phyloP scores from a whole-genome alignment of 2,888 invertebrate species.

The Synergus japonicus region DNA sequence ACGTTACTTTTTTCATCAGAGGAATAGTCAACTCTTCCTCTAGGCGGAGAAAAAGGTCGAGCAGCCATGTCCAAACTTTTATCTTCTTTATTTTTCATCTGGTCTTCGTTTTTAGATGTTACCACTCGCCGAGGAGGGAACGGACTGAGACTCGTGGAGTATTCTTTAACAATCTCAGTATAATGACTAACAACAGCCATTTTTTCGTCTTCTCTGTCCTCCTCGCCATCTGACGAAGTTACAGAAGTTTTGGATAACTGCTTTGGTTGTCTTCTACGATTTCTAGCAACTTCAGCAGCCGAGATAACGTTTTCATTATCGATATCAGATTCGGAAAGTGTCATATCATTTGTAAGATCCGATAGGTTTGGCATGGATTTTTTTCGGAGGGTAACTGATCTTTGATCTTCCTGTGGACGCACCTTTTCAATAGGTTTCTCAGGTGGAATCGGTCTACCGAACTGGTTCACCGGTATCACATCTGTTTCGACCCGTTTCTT shows the following conservation, averaged over 20 bases:
- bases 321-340: conserved; percentile 67
- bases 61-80: not conserved
- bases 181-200: conserved; percentile 86
- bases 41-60: not conserved
- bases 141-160: conserved; percentile 75
- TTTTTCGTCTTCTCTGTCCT: conserved; percentile 69
- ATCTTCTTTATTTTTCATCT: conserved; percentile 18
- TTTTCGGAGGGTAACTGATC: conserved; percentile 69
- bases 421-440: conserved; percentile 69
- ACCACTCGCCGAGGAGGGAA: conserved; percentile 47
- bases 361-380: conserved; percentile 64
- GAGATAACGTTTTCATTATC: conserved; percentile 73
- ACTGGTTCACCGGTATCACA: conserved; percentile 65
- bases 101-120: conserved; percentile 53
- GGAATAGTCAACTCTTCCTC: conserved; percentile 21
- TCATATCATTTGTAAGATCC: conserved; percentile 62
- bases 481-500: conserved; percentile 80
- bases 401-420: conserved; percentile 38
- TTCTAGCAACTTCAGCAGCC: conserved; percentile 74
- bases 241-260: conserved; percentile 61
- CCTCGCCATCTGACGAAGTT: conserved; percentile 65
- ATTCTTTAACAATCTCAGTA: conserved; percentile 87
- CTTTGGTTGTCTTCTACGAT: conserved; percentile 68
- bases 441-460: conserved; percentile 70
- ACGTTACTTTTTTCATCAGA: conserved; percentile 3